Evolutionary conservation across 1,140 invertebrate genomes (phyloP), one percentile per base, ranked within the genome.

Genomic region (Cyclina sinensis): DNA sequence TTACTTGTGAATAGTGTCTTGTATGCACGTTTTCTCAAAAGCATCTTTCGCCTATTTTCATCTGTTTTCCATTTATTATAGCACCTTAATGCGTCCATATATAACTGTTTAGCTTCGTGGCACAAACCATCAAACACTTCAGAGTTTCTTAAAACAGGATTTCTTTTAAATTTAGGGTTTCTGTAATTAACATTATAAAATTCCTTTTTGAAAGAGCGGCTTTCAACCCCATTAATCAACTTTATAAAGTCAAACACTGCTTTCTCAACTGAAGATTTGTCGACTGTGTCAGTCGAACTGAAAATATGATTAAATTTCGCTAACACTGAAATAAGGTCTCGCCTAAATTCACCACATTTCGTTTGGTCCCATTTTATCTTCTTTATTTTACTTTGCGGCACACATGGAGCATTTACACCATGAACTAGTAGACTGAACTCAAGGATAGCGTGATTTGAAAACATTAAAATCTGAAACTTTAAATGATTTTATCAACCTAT

Each of bases 121-220:
- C 76, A 79, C 7, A 14, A 18, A 24, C 48, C 4, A 27, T 79
- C 48, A 54, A 79, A 79, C 76, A 35, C 43, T n/a, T 46, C n/a
- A 9, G 21, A 24, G 7, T 65, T 65, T 65, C n/a, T n/a, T 12
- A 65, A 9, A 9, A 65, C 59, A n/a, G 30, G n/a, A 12, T n/a
- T 65, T 11, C 30, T 65, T 65, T n/a, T 32, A n/a, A 65, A 65
- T 24, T 32, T 32, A 11, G 9, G 30, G 9, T 9, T 65, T n/a
- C 59, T 11, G 9, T 9, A 48, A 48, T 48, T 11, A 32, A 24
- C 32, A 5, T n/a, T 5, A 27, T 21, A 16, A 7, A 48, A 39
- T 30, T 7, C 14, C n/a, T 54, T 48, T 9, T 16, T 12, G 12
- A 48, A 79, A 24, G 5, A 79, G 21, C 24, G 39, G 24, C 16